Evolutionary conservation across 1,140 invertebrate species (phyloP).

Genomic region (Neodiprion virginianus): DNA sequence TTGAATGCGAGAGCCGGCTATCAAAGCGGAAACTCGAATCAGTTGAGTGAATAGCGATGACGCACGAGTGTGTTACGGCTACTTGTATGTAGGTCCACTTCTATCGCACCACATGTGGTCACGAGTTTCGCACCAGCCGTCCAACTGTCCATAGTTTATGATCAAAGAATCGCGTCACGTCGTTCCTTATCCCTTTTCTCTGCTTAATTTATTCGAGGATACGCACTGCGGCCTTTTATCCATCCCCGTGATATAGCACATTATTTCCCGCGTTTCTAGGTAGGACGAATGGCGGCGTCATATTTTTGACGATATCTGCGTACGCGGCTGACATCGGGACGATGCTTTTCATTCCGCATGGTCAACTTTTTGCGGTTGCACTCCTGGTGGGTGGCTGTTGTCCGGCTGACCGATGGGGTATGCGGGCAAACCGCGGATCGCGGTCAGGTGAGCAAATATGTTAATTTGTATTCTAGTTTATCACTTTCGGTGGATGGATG

Average conservation of each 20-base stretch:
- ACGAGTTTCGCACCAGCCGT: neutral
- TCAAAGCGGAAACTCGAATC: conserved; percentile 32
- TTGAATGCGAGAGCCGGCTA: neutral
- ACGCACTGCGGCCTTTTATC: no score
- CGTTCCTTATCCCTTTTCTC: neutral
- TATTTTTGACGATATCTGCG: neutral
- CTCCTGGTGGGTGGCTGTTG: neutral
- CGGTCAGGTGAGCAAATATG: conserved; percentile 6
- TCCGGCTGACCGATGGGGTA: neutral
- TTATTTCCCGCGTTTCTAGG: neutral
- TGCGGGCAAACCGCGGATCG: neutral
- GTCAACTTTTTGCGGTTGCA: neutral
- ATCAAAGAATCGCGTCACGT: neutral
- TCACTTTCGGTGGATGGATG: neutral
- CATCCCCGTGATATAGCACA: no score
- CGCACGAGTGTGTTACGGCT: neutral
- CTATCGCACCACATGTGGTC: neutral
- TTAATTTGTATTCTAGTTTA: conserved; percentile 5
- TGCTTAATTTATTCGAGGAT: no score
- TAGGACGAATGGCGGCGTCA: neutral
- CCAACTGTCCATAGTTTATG: neutral
- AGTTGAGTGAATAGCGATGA: conserved; percentile 32
- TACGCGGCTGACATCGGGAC: neutral
- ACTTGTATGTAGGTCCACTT: neutral
- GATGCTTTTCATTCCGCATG: neutral